Percentiles rank a stretch among this genome's conserved stretches.
phyloP scores from a whole-genome alignment of 1,140 invertebrate genomes.

The Belonocnema kinseyi region DNA sequence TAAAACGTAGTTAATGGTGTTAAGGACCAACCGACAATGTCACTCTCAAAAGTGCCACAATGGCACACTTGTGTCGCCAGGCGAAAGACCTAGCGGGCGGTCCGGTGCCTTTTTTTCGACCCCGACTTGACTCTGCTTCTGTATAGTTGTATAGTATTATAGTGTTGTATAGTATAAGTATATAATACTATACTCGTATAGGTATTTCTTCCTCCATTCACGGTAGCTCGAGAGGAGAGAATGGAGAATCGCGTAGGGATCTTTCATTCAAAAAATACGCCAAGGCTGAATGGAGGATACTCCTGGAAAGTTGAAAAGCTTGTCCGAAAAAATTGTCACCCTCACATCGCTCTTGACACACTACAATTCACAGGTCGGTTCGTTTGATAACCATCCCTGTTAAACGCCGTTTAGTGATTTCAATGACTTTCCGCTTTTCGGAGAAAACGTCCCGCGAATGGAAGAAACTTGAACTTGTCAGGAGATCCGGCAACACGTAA shows the following conservation, averaged over 20 bases:
- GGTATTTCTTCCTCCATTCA: conserved; percentile 45
- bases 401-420: conserved; percentile 64
- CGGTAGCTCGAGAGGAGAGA: conserved; percentile 47
- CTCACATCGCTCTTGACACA: neutral
- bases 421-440: conserved; percentile 48
- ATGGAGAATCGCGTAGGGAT: conserved; percentile 36
- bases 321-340: conserved; percentile 54
- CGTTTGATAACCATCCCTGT: conserved; percentile 57
- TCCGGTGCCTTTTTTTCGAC: conserved; percentile 37
- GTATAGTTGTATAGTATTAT: neutral
- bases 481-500: conserved; percentile 20
- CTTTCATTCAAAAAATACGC: conserved; percentile 50
- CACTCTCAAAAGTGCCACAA: conserved; percentile 54
- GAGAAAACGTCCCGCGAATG: conserved; percentile 37
- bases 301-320: conserved; percentile 43
- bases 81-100: conserved; percentile 60
- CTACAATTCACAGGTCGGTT: conserved; percentile 47
- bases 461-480: conserved; percentile 25
- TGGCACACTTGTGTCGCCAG: conserved; percentile 66
- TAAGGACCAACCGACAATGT: conserved; percentile 57
- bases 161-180: no score
- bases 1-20: conserved; percentile 72
- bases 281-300: conserved; percentile 51
- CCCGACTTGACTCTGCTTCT: conserved; percentile 22
- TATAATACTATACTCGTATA: neutral